Conservation (phyloP, 1,140 invertebrate species). For the Galleria mellonella region DNA sequence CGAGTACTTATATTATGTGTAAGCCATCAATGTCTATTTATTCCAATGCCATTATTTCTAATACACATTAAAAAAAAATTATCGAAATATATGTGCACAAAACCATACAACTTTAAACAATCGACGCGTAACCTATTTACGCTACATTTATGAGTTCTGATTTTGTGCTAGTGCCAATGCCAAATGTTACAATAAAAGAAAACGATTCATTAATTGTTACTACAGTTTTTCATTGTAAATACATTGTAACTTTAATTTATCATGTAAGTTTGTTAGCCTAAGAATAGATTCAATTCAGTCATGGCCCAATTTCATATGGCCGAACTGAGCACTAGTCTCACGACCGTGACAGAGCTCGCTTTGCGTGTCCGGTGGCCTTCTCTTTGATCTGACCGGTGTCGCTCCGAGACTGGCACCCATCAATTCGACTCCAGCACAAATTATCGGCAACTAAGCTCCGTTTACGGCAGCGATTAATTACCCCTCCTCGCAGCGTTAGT, state of each 20-base stretch:
- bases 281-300: constrained; percentile 54
- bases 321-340: constrained; percentile 32
- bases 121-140: constrained; percentile 15
- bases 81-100: constrained; percentile 4
- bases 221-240: constrained; percentile 22
- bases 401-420: constrained; percentile 12
- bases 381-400: constrained; percentile 39
- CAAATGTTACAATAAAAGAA: constrained; percentile 27
- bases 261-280: constrained; percentile 41
- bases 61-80: too few species aligned
- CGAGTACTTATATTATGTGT: constrained; percentile 19
- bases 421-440: constrained; percentile 13
- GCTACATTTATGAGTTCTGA: constrained; percentile 32
- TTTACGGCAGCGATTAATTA: constrained; percentile 26
- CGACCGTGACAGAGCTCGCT: constrained; percentile 22
- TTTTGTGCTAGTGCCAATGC: constrained; percentile 29
- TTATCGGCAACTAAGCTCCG: constrained; percentile 9
- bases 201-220: constrained; percentile 26
- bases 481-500: constrained; percentile 13
- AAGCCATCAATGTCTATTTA: too few species aligned
- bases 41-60: too few species aligned
- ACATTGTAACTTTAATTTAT: constrained; percentile 55
- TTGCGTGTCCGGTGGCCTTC: constrained; percentile 30
- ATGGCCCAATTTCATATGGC: constrained; percentile 46
- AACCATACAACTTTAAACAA: constrained; percentile 18